Conservation (phyloP, 2,797 vertebrate species). For the Thamnophis elegans region DNA sequence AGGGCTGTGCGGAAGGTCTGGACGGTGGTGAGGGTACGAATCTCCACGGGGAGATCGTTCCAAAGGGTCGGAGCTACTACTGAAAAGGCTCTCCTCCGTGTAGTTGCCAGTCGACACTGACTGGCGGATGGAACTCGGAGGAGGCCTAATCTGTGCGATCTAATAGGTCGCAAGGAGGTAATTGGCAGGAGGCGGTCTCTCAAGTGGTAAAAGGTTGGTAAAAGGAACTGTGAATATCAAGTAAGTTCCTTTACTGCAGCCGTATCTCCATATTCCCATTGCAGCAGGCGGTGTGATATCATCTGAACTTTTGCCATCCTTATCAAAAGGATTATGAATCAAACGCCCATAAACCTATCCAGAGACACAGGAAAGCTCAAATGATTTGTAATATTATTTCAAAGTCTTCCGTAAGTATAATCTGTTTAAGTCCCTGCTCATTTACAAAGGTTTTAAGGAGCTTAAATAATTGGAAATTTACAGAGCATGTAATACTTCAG, state of each 20-base stretch:
- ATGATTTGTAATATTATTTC: constrained; percentile 2
- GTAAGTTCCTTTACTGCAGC: not conserved
- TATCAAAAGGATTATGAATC: not conserved
- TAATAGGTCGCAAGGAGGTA: no score
- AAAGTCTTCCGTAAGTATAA: not conserved
- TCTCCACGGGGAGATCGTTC: no score
- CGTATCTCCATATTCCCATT: not conserved
- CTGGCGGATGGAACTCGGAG: no score
- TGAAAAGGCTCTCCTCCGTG: no score
- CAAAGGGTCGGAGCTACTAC: no score
- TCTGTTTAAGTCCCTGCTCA: constrained; percentile 32
- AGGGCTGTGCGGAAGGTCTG: no score
- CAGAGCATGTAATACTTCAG: constrained; percentile 25
- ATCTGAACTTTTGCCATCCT: not conserved
- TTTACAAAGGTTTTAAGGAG: constrained; percentile 23
- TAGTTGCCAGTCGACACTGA: no score
- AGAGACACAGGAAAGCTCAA: not conserved
- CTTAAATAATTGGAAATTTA: constrained; percentile 28
- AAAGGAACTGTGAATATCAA: constrained; percentile 4
- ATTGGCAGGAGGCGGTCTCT: no score
- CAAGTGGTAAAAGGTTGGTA: no score
- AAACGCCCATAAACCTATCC: not conserved
- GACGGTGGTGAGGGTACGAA: no score
- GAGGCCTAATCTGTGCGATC: no score
- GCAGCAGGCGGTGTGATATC: not conserved